Evolutionary conservation across 1,140 invertebrate genomes (phyloP).

Genomic region (Micrasema longulum): DNA sequence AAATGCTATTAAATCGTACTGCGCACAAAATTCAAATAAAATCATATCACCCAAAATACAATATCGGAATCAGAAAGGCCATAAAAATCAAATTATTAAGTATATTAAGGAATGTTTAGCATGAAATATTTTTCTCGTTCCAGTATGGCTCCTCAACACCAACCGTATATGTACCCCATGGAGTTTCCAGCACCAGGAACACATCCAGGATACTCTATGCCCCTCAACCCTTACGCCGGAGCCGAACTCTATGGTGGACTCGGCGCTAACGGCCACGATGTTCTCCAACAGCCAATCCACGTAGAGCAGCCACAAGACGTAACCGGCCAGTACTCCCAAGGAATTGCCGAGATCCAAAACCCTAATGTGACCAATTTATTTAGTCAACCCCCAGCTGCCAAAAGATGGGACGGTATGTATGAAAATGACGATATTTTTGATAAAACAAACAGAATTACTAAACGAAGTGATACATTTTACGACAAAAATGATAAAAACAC

Average conservation of each 20-base stretch:
- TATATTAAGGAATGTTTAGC: too few species aligned
- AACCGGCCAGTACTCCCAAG: constrained; percentile 66
- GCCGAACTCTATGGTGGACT: constrained; percentile 64
- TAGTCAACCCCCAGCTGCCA: constrained; percentile 58
- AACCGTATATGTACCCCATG: constrained; percentile 67
- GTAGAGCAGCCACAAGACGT: constrained; percentile 59
- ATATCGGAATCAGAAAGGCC: too few species aligned
- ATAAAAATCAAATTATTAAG: too few species aligned
- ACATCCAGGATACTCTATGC: constrained; percentile 64
- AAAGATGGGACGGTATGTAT: constrained; percentile 67
- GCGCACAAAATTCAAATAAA: too few species aligned
- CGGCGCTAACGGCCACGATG: constrained; percentile 60
- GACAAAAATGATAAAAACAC: neutral
- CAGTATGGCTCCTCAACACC: constrained; percentile 63
- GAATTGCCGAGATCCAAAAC: constrained; percentile 60
- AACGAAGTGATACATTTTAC: constrained; percentile 11
- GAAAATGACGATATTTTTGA: constrained; percentile 8
- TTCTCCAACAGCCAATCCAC: constrained; percentile 55
- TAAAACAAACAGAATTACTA: neutral
- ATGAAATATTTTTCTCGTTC: constrained; percentile 54
- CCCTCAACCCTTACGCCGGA: constrained; percentile 60
- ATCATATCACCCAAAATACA: too few species aligned
- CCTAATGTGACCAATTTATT: constrained; percentile 59
- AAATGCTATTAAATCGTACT: too few species aligned
- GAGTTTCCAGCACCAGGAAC: constrained; percentile 63